phyloP scores from a whole-genome alignment of 2,113 vertebrate genomes.

The Peromyscus californicus region DNA sequence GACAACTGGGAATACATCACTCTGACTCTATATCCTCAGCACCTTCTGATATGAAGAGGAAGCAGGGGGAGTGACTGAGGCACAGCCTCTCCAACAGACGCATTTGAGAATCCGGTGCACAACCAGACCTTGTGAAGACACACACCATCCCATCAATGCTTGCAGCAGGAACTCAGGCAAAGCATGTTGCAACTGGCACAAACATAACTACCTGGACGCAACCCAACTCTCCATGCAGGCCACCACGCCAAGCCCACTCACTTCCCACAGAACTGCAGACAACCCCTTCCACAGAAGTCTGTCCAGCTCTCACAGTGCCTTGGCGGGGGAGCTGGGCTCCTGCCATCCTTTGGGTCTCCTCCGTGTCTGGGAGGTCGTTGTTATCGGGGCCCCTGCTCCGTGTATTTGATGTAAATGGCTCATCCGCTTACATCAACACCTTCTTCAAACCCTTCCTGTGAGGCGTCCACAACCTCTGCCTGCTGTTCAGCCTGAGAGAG shows the following conservation, averaged over 20 bases:
- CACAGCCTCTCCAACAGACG: not conserved
- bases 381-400: not conserved
- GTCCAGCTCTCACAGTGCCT: slow-evolving; percentile 61
- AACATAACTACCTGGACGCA: slow-evolving; percentile 24
- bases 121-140: not conserved
- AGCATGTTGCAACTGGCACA: not conserved
- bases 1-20: slow-evolving; percentile 2
- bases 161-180: not conserved
- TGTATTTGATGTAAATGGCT: slow-evolving; percentile 50
- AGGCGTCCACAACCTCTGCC: slow-evolving; percentile 61
- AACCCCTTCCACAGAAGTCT: slow-evolving; percentile 58
- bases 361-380: slow-evolving; percentile 2
- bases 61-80: not conserved
- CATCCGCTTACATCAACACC: slow-evolving; percentile 34
- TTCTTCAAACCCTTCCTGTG: slow-evolving; percentile 54
- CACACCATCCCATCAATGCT: not conserved
- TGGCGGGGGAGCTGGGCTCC: slow-evolving; percentile 54
- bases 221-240: not conserved
- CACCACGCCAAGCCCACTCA: not conserved
- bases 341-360: slow-evolving; percentile 14
- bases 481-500: slow-evolving; percentile 47
- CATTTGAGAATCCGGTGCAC: not conserved
- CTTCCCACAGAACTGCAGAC: not conserved
- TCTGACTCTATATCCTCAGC: not conserved
- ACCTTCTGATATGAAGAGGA: not conserved